phyloP scores from a whole-genome alignment of 2,888 invertebrate genomes.

The Drosophila stalkeri region DNA sequence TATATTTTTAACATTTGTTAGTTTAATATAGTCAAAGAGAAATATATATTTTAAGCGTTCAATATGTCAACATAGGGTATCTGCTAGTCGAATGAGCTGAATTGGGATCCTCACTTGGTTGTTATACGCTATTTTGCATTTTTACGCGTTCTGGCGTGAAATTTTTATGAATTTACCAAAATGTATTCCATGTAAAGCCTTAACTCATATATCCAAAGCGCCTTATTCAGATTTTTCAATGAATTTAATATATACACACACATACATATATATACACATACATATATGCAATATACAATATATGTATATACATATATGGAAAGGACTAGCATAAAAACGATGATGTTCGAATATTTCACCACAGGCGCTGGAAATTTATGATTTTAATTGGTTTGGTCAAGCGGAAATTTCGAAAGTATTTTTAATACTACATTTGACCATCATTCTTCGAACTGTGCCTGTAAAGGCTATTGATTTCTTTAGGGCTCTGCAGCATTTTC shows the following conservation, averaged over 20 bases:
- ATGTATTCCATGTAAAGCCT: constrained; percentile 36
- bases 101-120: background rate
- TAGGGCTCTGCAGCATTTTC: constrained; percentile 16
- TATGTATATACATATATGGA: background rate
- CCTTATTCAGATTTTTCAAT: constrained; percentile 6
- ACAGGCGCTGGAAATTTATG: constrained; percentile 68
- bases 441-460: constrained; percentile 33
- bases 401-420: constrained; percentile 62
- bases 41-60: no score
- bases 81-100: background rate
- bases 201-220: constrained; percentile 10
- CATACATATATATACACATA: background rate
- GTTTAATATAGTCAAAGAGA: no score
- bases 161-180: constrained; percentile 50
- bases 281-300: background rate
- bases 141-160: constrained; percentile 46
- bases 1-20: no score
- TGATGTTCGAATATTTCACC: constrained; percentile 46
- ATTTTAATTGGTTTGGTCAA: constrained; percentile 78
- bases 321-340: constrained; percentile 15
- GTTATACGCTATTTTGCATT: constrained; percentile 27
- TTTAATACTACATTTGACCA: constrained; percentile 30
- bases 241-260: background rate
- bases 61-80: background rate
- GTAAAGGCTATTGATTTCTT: constrained; percentile 32